phyloP scores from a whole-genome alignment of 2,113 vertebrate genomes.

The Channa maculata region DNA sequence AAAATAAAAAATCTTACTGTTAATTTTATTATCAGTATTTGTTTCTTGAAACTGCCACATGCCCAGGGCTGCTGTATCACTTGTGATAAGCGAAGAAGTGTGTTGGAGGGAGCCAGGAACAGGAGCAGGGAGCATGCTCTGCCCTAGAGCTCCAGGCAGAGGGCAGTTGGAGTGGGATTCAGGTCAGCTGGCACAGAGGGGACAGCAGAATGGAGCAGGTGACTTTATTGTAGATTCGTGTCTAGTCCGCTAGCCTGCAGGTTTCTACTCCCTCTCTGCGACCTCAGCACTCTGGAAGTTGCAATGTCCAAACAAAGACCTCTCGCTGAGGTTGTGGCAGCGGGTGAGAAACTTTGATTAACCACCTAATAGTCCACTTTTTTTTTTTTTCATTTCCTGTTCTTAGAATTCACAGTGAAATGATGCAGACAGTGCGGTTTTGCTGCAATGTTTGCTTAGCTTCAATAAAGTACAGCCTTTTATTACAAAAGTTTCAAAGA shows the following conservation, averaged over 20 bases:
- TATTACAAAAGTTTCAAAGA: not conserved
- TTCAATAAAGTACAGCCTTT: not conserved
- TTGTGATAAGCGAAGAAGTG: constrained; percentile 38
- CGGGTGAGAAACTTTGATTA: constrained; percentile 22
- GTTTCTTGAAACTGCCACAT: constrained; percentile 16
- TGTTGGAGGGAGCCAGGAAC: not conserved
- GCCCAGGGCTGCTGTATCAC: constrained; percentile 19
- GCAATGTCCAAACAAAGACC: constrained; percentile 29
- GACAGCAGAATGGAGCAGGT: constrained; percentile 55
- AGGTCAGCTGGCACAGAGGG: constrained; percentile 77
- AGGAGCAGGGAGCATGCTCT: constrained; percentile 29
- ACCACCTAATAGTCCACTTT: not conserved
- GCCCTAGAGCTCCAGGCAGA: constrained; percentile 75
- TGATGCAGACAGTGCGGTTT: not conserved
- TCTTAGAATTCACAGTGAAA: not conserved
- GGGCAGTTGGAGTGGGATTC: constrained; percentile 76
- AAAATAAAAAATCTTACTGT: too few relatives aligned
- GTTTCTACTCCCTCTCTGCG: constrained; percentile 47
- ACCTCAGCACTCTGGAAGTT: constrained; percentile 58
- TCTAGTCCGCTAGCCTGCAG: constrained; percentile 62
- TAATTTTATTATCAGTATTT: too few relatives aligned
- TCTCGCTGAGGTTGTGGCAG: constrained; percentile 19
- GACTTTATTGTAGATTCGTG: constrained; percentile 54
- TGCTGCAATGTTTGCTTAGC: not conserved
- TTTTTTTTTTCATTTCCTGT: not conserved